Base-by-base conservation (phyloP, 2,113 vertebrate species). In the Carollia perspicillata region DNA sequence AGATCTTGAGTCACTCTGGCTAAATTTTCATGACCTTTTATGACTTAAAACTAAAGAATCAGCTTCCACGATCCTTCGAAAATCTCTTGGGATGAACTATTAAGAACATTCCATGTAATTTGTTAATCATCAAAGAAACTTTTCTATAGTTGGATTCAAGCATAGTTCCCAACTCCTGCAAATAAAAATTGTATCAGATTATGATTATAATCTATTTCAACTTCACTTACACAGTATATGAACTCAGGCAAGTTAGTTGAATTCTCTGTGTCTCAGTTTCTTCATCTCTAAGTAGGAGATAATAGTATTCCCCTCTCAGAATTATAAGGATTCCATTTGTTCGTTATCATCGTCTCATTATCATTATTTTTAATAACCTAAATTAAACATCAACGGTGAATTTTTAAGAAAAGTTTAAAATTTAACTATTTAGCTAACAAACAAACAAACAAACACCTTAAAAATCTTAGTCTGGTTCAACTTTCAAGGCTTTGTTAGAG, bases 91-190 rank as follows among this genome's bases (percentile, higher is more conserved):
- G 13, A 49, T 63, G 23, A 47, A 10, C 44, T 68, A 42, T 68
- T 81, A 58, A 86, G 30, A 90, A 72, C 55, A 95, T 83, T 78
- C 33, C 60, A 22, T 78, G 72, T 69, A 23, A 72, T 40, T 97
- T 90, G 17, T 30, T 93, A 71, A 93, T 28, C 26, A 79, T 28
- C 22, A 37, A 65, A 74, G 51, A 90, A 63, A 40, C 18, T 80
- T 85, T 88, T 53, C 58, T 6, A 33, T 78, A 78, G 86, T 28
- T 92, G 40, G 55, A 44, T 88, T 90, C 35, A 84, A 90, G 28
- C 40, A 75, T 58, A 53, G 89, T 74, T 53, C 90, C 35, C 90
- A 89, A 75, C 28, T 69, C n/a, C 42, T 94, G 18, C 6, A 55
- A 84, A 55, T 72, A 44, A n/a, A 90, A 84, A 42, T 12, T 74